Conservation (phyloP, 1,140 invertebrate genomes). For the Apocrypta bakeri region DNA sequence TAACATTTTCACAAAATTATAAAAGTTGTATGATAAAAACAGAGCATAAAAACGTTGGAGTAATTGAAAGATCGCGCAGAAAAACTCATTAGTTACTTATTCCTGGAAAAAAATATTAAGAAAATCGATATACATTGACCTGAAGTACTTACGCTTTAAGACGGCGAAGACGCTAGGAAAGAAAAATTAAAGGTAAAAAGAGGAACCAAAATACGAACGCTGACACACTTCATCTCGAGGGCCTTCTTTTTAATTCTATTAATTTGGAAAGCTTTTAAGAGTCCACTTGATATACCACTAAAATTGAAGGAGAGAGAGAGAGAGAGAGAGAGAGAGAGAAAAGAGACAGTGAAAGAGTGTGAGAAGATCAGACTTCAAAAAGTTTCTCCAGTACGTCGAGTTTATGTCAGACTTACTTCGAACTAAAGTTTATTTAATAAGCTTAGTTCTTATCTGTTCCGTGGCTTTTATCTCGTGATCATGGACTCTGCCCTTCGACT, state of each 20-base stretch:
- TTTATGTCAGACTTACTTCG: slow-evolving; percentile 3
- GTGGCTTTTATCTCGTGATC: not conserved
- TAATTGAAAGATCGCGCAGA: not conserved
- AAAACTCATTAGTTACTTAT: not conserved
- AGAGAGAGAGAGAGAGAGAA: not conserved
- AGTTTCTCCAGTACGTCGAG: slow-evolving; percentile 13
- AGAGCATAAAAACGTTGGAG: not conserved
- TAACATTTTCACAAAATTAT: not conserved
- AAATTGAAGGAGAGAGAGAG: slow-evolving; percentile 11
- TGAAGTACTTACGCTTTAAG: not conserved
- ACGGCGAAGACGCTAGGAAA: not conserved
- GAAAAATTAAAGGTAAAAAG: not conserved
- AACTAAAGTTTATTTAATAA: slow-evolving; percentile 29
- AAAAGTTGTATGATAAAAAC: not conserved
- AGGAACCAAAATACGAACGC: not conserved
- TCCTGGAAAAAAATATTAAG: not conserved
- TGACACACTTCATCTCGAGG: not conserved
- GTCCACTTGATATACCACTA: slow-evolving; percentile 37
- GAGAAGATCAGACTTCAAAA: not conserved
- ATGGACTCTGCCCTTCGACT: not conserved
- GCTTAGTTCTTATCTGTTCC: slow-evolving; percentile 17
- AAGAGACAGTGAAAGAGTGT: not conserved
- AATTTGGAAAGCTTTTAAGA: slow-evolving; percentile 18
- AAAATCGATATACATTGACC: not conserved
- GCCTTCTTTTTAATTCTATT: slow-evolving; percentile 35